These are phyloP conservation scores for Oligia latruncula DNA, from an alignment of 2,888 invertebrate genomes.

Conservation along the genomic window DNA sequence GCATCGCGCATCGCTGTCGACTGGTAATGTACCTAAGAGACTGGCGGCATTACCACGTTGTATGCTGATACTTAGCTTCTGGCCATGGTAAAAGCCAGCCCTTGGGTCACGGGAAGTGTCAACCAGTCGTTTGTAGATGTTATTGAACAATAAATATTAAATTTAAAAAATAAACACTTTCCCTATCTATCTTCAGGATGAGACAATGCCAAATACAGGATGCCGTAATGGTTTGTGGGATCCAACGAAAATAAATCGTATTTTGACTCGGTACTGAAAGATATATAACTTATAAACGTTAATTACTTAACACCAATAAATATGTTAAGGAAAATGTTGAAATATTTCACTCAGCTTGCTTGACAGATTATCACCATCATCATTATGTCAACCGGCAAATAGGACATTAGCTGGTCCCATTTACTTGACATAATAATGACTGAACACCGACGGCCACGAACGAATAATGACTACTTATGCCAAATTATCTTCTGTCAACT, in stretches of 20 bases:
- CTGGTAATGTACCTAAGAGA: background rate
- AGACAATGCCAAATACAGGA: background rate
- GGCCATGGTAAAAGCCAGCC: background rate
- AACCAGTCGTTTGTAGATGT: background rate
- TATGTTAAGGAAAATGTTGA: constrained; percentile 13
- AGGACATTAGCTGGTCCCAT: constrained; percentile 50
- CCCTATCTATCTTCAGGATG: background rate
- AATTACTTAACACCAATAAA: background rate
- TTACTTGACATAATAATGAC: constrained; percentile 35
- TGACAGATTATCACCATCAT: constrained; percentile 51
- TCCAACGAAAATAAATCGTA: no score
- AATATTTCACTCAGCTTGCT: constrained; percentile 27
- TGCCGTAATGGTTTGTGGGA: no score
- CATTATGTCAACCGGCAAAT: constrained; percentile 43
- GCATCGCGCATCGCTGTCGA: background rate
- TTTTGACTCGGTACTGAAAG: background rate
- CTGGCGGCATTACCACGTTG: background rate
- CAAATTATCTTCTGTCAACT: constrained; percentile 57
- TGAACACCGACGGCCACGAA: constrained; percentile 15
- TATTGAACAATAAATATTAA: background rate
- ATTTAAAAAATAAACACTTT: background rate
- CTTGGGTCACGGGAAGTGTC: background rate
- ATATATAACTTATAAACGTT: background rate
- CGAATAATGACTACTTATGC: constrained; percentile 49
- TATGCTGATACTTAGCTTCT: background rate